Evolutionary conservation across 2,797 vertebrate species (phyloP), one percentile per base, ranked within the genome.

Genomic region (Macropodus opercularis): DNA sequence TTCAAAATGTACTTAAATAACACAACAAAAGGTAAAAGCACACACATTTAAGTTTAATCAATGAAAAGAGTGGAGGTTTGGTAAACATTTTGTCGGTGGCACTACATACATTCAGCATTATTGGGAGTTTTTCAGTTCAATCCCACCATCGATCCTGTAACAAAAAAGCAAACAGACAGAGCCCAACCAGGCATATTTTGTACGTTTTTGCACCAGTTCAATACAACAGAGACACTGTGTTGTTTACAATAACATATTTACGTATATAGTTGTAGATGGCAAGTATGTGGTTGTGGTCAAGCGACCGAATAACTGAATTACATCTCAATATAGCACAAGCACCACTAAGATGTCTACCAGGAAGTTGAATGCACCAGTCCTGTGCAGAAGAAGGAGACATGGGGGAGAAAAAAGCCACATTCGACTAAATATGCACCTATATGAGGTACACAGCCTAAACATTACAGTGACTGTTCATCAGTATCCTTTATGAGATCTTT

Each of bases 31-130:
- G 9, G 68, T 88, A 90, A 93, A 92, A 93, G 87, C 92, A 92
- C 90, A 92, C 90, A 92, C 89, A 92, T 88, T 90, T 84, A 90
- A 87, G 83, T 92, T 94, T 93, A 94, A 93, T 93, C 89, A 90
- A 92, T 91, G 89, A 92, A 92, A 93, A 93, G 87, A 88, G 84
- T 92, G 90, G 87, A 91, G 83, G 81, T 91, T 91, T 90, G 90
- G 90, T 92, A 92, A 93, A 92, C 91, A 92, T 90, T 92, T 92
- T 91, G 90, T 92, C 84, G 87, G 91, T 92, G 92, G 90, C 86
- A 91, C 87, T 91, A 92, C 91, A 89, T 92, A 93, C 92, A 93
- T 93, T 93, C 92, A 90, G 92, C 89, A 87, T 91, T 85, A 92
- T 90, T 49, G 89, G 85, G 90, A 88, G 81, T 89, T 82, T 89